Percentiles rank a stretch among this genome's conserved stretches.
Evolutionary conservation across 1,140 invertebrate genomes (phyloP).

Genomic region (Calephelis virginiensis): DNA sequence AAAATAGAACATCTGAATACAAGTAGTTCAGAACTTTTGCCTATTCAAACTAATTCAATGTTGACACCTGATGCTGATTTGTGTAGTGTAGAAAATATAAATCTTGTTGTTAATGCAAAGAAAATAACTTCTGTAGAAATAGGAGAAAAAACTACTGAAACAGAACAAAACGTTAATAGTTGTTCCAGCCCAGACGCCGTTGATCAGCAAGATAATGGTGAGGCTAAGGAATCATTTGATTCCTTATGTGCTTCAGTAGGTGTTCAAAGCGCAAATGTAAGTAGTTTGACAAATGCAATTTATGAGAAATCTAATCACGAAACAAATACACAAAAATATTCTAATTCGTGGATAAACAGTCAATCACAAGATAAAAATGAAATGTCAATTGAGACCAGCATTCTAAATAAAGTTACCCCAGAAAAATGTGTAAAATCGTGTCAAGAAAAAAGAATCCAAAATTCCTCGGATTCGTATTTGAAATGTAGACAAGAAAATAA

Average conservation of each 20-base stretch:
- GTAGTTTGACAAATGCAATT: neutral
- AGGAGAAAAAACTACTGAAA: neutral
- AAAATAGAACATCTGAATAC: neutral
- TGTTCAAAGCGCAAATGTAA: neutral
- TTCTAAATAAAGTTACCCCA: neutral
- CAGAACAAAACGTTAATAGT: neutral
- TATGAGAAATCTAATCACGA: neutral
- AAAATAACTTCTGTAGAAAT: neutral
- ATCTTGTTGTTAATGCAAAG: neutral
- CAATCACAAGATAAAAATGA: neutral
- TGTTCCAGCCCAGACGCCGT: neutral
- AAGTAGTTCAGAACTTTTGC: too few relatives aligned
- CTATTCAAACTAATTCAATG: too few relatives aligned
- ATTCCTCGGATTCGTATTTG: too few relatives aligned
- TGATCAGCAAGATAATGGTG: neutral
- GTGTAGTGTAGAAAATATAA: slow-evolving; percentile 19
- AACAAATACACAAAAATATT: neutral
- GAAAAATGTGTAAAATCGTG: neutral
- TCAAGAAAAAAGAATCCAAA: too few relatives aligned
- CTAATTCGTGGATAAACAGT: neutral
- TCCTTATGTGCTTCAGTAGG: neutral
- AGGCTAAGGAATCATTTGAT: neutral
- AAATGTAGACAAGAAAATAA: too few relatives aligned
- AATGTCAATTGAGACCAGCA: neutral
- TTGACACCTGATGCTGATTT: neutral